Evolutionary conservation across 2,797 vertebrate species (phyloP).

Genomic region (Pipistrellus kuhlii): DNA sequence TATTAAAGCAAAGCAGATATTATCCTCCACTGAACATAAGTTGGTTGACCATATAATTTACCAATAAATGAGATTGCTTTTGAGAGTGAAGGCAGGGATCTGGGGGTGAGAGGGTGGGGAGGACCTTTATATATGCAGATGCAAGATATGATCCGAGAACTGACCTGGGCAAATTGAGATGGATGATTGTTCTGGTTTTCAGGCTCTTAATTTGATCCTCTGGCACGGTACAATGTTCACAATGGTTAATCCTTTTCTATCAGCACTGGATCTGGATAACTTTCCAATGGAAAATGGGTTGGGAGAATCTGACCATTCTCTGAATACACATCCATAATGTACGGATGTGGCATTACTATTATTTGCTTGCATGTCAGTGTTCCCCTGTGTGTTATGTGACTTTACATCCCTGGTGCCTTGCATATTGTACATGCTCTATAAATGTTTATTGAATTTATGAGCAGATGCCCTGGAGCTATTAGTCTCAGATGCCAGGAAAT

Average conservation of each 20-base stretch:
- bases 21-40: not conserved
- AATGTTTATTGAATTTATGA: constrained; percentile 64
- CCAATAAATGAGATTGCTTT: constrained; percentile 21
- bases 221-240: not conserved
- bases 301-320: not conserved
- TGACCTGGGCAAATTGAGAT: not conserved
- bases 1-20: not conserved
- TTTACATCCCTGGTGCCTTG: not conserved
- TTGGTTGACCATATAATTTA: not conserved
- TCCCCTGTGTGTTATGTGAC: not conserved
- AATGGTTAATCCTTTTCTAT: not conserved
- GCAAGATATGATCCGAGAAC: not conserved
- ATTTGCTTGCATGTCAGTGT: not conserved
- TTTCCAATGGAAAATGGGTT: not conserved
- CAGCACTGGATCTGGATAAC: not conserved
- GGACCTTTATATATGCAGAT: not conserved
- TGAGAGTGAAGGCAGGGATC: not conserved
- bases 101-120: not conserved
- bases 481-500: constrained; percentile 55
- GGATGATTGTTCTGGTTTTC: not conserved
- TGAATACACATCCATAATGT: not conserved
- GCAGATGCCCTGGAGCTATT: constrained; percentile 55
- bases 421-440: constrained; percentile 48
- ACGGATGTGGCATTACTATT: not conserved
- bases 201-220: constrained; percentile 12